Conservation (phyloP, 2,797 vertebrate species). For the Melanotaenia trifasciata region DNA sequence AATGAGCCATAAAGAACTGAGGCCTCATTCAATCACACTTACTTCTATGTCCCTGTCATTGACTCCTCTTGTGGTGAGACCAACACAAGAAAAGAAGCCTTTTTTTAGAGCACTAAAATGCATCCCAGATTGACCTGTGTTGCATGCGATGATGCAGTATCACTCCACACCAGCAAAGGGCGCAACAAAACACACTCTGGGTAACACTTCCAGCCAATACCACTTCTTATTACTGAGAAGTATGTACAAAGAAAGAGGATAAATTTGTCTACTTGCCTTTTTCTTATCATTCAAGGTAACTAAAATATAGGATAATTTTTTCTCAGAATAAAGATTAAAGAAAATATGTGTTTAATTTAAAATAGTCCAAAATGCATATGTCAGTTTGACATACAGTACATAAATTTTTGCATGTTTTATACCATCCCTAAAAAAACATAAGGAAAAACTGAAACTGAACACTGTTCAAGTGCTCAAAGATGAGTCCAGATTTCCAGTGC, state of each 20-base stretch:
- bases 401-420: conserved; percentile 86
- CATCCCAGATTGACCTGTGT: conserved; percentile 79
- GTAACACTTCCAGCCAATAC: conserved; percentile 71
- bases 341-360: conserved; percentile 79
- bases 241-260: conserved; percentile 64
- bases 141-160: conserved; percentile 82
- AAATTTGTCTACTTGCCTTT: conserved; percentile 51
- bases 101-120: conserved; percentile 44
- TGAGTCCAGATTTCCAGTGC: conserved; percentile 64
- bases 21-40: conserved; percentile 47
- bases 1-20: conserved; percentile 77
- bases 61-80: conserved; percentile 29
- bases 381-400: conserved; percentile 80
- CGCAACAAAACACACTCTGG: conserved; percentile 85
- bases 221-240: conserved; percentile 57
- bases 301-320: conserved; percentile 83
- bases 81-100: conserved; percentile 36
- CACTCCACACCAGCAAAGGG: conserved; percentile 85
- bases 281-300: conserved; percentile 71
- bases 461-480: conserved; percentile 45
- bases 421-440: conserved; percentile 80
- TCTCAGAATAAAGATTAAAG: conserved; percentile 85
- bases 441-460: conserved; percentile 52
- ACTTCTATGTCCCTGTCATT: conserved; percentile 33
- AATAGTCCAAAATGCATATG: conserved; percentile 84